Conservation (phyloP, 2,888 invertebrate genomes). For the Perdita meconis region DNA sequence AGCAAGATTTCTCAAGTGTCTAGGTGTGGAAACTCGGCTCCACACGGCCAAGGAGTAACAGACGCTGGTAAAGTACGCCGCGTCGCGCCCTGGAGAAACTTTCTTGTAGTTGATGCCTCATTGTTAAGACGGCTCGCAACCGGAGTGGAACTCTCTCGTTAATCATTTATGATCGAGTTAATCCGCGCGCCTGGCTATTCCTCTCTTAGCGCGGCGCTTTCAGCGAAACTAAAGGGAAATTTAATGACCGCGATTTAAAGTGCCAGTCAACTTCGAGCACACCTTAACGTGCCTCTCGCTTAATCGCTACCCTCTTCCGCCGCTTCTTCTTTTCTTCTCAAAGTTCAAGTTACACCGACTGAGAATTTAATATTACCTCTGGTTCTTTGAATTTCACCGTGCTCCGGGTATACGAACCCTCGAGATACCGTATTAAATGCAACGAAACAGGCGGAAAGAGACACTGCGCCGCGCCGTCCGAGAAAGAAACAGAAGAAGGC, state of each 20-base stretch:
- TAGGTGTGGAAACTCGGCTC: slow-evolving; percentile 18
- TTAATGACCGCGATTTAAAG: slow-evolving; percentile 42
- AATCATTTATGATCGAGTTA: slow-evolving; percentile 63
- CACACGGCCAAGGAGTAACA: slow-evolving; percentile 12
- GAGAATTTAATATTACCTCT: slow-evolving; percentile 15
- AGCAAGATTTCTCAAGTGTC: neutral
- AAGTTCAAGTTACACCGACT: neutral
- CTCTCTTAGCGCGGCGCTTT: slow-evolving; percentile 2
- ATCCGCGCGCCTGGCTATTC: slow-evolving; percentile 46
- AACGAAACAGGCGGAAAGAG: neutral
- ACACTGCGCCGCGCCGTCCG: too few relatives aligned
- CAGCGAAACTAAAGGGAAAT: slow-evolving; percentile 30
- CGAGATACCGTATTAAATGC: slow-evolving; percentile 5
- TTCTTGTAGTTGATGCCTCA: slow-evolving; percentile 47
- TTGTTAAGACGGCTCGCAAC: slow-evolving; percentile 52
- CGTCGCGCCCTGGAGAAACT: slow-evolving; percentile 51
- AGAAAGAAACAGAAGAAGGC: neutral
- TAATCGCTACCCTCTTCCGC: neutral
- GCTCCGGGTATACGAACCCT: neutral
- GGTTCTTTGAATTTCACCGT: neutral
- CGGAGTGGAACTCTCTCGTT: slow-evolving; percentile 43
- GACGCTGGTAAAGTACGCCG: slow-evolving; percentile 28
- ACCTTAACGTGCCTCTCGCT: slow-evolving; percentile 15
- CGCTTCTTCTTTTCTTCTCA: neutral
- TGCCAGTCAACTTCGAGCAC: slow-evolving; percentile 10